Evolutionary conservation across 2,888 invertebrate genomes (phyloP).

Genomic region (Eupithecia exiguata): DNA sequence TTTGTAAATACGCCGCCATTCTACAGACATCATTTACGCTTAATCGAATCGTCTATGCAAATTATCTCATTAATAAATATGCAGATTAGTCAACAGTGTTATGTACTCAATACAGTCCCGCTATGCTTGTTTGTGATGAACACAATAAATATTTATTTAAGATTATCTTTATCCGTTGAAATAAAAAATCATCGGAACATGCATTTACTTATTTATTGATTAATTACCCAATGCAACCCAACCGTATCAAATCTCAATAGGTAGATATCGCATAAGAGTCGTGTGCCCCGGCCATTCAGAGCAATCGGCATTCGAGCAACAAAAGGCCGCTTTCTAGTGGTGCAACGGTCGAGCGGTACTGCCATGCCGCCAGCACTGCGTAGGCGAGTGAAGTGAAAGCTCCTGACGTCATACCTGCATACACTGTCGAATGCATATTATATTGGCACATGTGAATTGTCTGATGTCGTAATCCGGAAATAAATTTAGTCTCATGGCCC

Average conservation of each 20-base stretch:
- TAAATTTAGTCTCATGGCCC: slow-evolving; percentile 17
- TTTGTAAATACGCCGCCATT: slow-evolving; percentile 72
- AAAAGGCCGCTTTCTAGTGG: slow-evolving; percentile 69
- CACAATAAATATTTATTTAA: background rate
- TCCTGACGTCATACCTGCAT: slow-evolving; percentile 70
- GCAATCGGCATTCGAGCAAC: slow-evolving; percentile 49
- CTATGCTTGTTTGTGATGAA: background rate
- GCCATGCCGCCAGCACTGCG: slow-evolving; percentile 39
- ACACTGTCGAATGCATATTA: slow-evolving; percentile 54
- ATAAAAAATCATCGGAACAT: background rate
- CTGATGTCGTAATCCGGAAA: slow-evolving; percentile 36
- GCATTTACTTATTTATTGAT: background rate
- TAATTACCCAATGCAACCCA: background rate
- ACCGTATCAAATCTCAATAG: slow-evolving; percentile 7
- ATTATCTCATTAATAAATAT: slow-evolving; percentile 29
- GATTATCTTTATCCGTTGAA: background rate
- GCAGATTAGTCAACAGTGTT: slow-evolving; percentile 18
- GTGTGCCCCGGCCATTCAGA: slow-evolving; percentile 48
- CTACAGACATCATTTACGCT: slow-evolving; percentile 58
- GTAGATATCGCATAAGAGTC: slow-evolving; percentile 23
- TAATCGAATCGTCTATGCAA: slow-evolving; percentile 53
- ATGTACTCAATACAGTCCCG: background rate
- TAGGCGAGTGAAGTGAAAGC: slow-evolving; percentile 75
- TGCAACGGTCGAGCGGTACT: slow-evolving; percentile 56
- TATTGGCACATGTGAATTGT: slow-evolving; percentile 42